These are phyloP conservation scores for Stegophylla sp. DNA, from an alignment of 2,888 invertebrate genomes.

Conservation along the genomic window DNA sequence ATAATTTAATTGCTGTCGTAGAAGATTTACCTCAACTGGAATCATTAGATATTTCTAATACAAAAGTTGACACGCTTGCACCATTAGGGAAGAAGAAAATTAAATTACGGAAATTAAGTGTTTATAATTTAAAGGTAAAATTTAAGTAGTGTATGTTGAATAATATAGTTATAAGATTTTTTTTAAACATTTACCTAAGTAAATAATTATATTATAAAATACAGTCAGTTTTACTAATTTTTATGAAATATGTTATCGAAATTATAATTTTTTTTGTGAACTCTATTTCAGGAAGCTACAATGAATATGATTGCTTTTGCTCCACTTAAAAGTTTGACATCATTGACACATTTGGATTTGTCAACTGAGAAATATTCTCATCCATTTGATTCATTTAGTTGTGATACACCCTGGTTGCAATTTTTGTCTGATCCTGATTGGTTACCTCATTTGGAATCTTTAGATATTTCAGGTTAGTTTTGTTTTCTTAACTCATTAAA, in stretches of 20 bases:
- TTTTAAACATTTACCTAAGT: too few relatives aligned
- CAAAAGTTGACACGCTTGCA: conserved; percentile 71
- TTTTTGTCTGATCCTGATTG: conserved; percentile 66
- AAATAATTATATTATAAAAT: too few relatives aligned
- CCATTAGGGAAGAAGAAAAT: conserved; percentile 69
- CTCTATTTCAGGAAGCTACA: conserved; percentile 32
- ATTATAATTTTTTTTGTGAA: neutral
- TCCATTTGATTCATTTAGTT: conserved; percentile 52
- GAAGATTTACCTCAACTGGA: conserved; percentile 72
- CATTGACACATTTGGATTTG: conserved; percentile 59
- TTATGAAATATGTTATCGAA: neutral
- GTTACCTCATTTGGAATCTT: conserved; percentile 69
- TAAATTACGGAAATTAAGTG: conserved; percentile 64
- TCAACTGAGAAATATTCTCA: conserved; percentile 51
- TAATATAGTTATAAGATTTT: too few relatives aligned
- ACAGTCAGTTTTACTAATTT: neutral
- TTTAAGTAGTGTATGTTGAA: too few relatives aligned
- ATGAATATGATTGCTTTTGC: conserved; percentile 53
- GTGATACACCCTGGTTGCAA: conserved; percentile 52
- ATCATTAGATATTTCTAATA: conserved; percentile 73
- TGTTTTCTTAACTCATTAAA: neutral
- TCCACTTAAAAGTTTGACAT: conserved; percentile 54
- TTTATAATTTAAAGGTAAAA: conserved; percentile 56
- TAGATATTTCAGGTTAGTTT: conserved; percentile 72
- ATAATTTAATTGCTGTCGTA: conserved; percentile 72